Evolutionary conservation across 2,888 invertebrate genomes (phyloP).

Genomic region (Eugnorisma glareosa): DNA sequence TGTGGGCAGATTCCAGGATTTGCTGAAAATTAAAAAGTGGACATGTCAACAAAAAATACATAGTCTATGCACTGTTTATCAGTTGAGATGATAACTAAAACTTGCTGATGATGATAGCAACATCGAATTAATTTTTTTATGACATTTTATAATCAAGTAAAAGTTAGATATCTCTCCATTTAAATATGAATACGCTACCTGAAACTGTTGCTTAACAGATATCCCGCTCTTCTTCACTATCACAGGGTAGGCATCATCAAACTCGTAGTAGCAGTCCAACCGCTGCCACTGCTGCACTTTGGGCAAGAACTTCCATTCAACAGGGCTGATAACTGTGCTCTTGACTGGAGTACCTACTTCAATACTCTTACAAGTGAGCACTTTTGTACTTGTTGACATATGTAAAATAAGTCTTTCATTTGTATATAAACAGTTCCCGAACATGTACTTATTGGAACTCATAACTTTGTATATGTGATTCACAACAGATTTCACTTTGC

Average conservation of each 20-base stretch:
- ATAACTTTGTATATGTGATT: conserved; percentile 90
- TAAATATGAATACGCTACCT: conserved; percentile 83
- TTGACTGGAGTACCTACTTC: conserved; percentile 87
- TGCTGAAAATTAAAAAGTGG: conserved; percentile 83
- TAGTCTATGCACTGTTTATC: neutral
- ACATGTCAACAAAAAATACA: conserved; percentile 17
- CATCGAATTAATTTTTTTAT: neutral
- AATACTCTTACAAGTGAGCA: conserved; percentile 92
- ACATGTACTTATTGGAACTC: conserved; percentile 90
- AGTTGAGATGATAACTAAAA: neutral
- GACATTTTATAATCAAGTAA: neutral
- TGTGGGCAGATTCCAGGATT: conserved; percentile 91
- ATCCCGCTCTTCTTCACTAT: conserved; percentile 91
- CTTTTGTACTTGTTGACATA: conserved; percentile 89
- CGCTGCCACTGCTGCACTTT: conserved; percentile 94
- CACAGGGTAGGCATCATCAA: conserved; percentile 94
- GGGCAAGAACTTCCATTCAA: conserved; percentile 94
- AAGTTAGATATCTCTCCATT: neutral
- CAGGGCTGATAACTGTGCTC: conserved; percentile 91
- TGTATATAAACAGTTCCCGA: conserved; percentile 88
- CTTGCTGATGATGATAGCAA: neutral
- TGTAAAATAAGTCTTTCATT: conserved; percentile 92
- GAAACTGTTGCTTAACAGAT: conserved; percentile 93
- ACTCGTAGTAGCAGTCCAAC: conserved; percentile 93
- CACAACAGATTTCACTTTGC: conserved; percentile 91